Base-by-base conservation (phyloP, 2,888 invertebrate genomes). In the Abscondita cerata region DNA sequence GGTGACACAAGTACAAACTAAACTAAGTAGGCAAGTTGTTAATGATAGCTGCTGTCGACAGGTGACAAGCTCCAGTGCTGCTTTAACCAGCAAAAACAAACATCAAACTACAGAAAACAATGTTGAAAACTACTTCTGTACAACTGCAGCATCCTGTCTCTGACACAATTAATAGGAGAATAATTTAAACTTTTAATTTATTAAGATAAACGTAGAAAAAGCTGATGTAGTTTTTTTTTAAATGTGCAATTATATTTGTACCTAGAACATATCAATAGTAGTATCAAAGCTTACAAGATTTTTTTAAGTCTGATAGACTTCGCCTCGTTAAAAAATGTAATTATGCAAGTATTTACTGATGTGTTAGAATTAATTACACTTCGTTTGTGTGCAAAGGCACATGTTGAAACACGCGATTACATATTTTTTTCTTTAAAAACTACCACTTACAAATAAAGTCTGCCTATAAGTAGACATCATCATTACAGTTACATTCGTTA, bases 21-120 rank as follows among this genome's bases (percentile, higher is more conserved):
- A 64, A 52, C 59, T 58, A 59, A 64, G 62, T 57, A 61, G 61
- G 59, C 63, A 54, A 58, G 33, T 56, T 59, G 59, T 54, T 68
- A 68, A 68, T 65, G 67, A 68, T 65, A 65, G 65, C 67, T 67
- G 67, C 54, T 58, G 54, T 55, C 51, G 64, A 65, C 68, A 68
- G 64, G 64, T 65, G 65, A 64, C 64, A 61, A 58, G 64, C 59
- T 59, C 59, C 52, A 58, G 64, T 61, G 61, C 56, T 64, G 64
- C 61, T 64, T 47, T 51, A 54, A 53, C 54, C 52, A 52, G 60
- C 64, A 57, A 58, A 64, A 64, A 62, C 62, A 62, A 62, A 62
- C 53, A 62, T 62, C 62, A 62, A 62, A 57, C 62, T 62, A 54
- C 53, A 50, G 62, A 62, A 62, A 62, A 62, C 62, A 62, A 62